Conservation (phyloP, 2,113 vertebrate genomes). For the Aldabrachelys gigantea region DNA sequence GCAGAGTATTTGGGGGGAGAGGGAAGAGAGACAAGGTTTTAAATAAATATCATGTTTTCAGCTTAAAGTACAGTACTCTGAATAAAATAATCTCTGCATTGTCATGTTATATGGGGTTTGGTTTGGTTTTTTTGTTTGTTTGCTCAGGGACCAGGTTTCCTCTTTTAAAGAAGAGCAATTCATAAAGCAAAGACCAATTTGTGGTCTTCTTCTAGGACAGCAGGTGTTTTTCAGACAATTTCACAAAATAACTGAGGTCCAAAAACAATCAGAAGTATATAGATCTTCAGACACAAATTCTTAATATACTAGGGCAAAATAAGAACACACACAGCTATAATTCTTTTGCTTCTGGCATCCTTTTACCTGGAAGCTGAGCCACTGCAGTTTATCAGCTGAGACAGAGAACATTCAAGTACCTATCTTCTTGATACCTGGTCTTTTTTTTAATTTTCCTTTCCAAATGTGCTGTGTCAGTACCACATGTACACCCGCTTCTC, state of each 20-base stretch:
- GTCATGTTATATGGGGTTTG: neutral
- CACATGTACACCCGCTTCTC: neutral
- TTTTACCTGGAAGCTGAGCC: neutral
- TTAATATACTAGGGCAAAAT: neutral
- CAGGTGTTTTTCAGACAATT: neutral
- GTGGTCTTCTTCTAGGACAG: neutral
- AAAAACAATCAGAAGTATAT: neutral
- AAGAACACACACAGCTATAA: neutral
- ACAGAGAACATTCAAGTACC: neutral
- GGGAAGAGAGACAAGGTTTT: neutral
- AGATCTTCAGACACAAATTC: neutral
- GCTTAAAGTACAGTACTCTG: neutral
- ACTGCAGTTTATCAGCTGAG: neutral
- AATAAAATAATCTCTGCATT: neutral
- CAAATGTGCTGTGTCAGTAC: neutral
- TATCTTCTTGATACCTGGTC: neutral
- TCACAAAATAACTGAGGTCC: neutral
- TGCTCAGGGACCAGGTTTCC: neutral
- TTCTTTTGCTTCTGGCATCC: neutral
- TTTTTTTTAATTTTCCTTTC: conserved; percentile 2
- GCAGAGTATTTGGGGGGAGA: neutral
- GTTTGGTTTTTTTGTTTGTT: neutral
- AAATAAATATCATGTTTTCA: neutral
- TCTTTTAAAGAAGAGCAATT: neutral
- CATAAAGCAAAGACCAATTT: neutral